Percentiles rank a stretch among this genome's conserved stretches.
These are phyloP conservation scores for Hormaphis cornu DNA, from an alignment of 1,140 invertebrate genomes.

Conservation along the genomic window DNA sequence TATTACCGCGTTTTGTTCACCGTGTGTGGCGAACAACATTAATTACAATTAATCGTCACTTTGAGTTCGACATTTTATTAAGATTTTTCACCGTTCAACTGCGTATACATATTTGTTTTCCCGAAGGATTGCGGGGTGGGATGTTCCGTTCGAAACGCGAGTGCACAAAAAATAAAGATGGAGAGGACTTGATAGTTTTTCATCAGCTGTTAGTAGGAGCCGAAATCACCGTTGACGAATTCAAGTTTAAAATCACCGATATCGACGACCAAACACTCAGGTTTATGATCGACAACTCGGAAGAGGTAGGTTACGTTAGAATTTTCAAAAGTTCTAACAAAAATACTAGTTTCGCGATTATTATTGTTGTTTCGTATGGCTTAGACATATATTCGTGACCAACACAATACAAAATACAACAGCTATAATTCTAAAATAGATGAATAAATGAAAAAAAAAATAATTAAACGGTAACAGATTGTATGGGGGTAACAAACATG, in stretches of 20 bases:
- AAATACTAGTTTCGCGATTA: too few relatives aligned
- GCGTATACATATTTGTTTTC: background rate
- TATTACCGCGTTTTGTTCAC: too few relatives aligned
- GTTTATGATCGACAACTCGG: slow-evolving; percentile 1
- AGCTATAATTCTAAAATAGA: too few relatives aligned
- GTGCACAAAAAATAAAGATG: background rate
- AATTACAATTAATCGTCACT: too few relatives aligned
- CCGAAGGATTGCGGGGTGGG: background rate
- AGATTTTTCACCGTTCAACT: background rate
- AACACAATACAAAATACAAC: too few relatives aligned
- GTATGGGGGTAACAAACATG: too few relatives aligned
- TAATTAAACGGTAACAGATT: too few relatives aligned
- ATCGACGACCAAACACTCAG: background rate
- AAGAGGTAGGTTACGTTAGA: background rate
- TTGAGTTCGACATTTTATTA: too few relatives aligned
- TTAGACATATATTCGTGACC: too few relatives aligned
- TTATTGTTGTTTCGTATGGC: too few relatives aligned
- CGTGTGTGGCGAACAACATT: too few relatives aligned
- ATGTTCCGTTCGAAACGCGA: slow-evolving; percentile 10
- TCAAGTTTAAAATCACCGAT: background rate
- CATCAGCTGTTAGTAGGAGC: background rate
- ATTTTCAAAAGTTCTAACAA: background rate
- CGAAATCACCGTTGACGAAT: background rate
- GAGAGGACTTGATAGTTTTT: background rate
- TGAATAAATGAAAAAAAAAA: too few relatives aligned